These are phyloP conservation scores for Eucera pruinosa DNA, from an alignment of 2,888 invertebrate genomes.

Conservation along the genomic window DNA sequence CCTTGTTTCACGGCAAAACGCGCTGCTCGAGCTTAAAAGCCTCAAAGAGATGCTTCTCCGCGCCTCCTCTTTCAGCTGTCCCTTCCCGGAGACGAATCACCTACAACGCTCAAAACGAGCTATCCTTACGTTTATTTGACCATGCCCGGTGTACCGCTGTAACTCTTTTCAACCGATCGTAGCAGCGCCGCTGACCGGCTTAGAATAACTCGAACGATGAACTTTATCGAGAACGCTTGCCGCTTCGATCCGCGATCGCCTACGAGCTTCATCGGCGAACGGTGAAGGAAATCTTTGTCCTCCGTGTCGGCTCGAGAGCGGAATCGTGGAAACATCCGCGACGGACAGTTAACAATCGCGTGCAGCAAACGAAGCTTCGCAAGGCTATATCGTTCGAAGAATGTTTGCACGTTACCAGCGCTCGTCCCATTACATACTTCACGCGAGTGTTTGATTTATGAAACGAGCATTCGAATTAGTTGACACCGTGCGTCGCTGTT, in stretches of 20 bases:
- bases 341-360: slow-evolving; percentile 47
- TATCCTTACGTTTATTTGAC: slow-evolving; percentile 32
- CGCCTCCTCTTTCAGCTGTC: background rate
- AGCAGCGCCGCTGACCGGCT: background rate
- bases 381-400: slow-evolving; percentile 39
- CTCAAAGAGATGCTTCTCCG: slow-evolving; percentile 36
- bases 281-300: background rate
- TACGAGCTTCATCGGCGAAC: background rate
- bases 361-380: slow-evolving; percentile 28
- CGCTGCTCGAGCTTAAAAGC: slow-evolving; percentile 66
- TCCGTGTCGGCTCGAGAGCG: background rate
- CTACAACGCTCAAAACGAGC: slow-evolving; percentile 46
- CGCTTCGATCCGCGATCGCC: background rate
- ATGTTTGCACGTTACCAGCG: slow-evolving; percentile 58
- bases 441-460: slow-evolving; percentile 60
- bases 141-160: slow-evolving; percentile 19
- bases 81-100: slow-evolving; percentile 40
- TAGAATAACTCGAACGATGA: slow-evolving; percentile 6
- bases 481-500: slow-evolving; percentile 25
- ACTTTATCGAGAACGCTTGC: background rate
- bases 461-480: slow-evolving; percentile 47
- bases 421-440: slow-evolving; percentile 54
- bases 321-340: slow-evolving; percentile 26
- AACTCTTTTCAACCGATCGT: slow-evolving; percentile 38
- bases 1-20: slow-evolving; percentile 73